Evolutionary conservation across 2,888 invertebrate genomes (phyloP), one percentile per base, ranked within the genome.

Genomic region (Noctua janthina): DNA sequence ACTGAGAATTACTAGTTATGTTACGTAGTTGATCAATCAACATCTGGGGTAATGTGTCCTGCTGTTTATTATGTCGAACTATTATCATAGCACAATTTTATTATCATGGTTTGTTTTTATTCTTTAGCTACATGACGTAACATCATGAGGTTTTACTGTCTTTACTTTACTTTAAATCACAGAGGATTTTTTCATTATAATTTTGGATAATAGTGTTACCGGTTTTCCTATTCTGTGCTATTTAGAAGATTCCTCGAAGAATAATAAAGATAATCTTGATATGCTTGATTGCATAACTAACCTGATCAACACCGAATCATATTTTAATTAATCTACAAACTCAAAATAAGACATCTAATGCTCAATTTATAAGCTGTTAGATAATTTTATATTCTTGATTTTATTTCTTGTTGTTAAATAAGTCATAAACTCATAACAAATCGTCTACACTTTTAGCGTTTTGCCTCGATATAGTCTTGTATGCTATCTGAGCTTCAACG

Each of bases 1-100:
- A 81, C 71, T 75, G 77, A 83, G 74, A 72, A 87, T 73, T 51
- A 85, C 76, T 76, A 66, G 73, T 79, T 81, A 76, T 62, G 76
- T 74, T 80, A 76, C 72, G 78, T 76, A 75, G 70, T 78, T 76
- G 56, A 76, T 76, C 76, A 75, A 83, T 80, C 77, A 82, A 79
- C 78, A 80, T 81, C 78, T 64, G 59, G 72, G 75, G 74, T 79
- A 68, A 76, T 68, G 64, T 81, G 69, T 66, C 75, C 64, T 85
- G 68, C 56, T 49, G 71, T 64, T n/a, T 71, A 64, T 54, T 69
- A 54, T 64, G 39, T 69, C 10, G 23, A 54, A 64, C 23, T 74
- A 68, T 68, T 72, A 54, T 64, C 23, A 56, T 67, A 68, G 35
- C 39, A 83, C 46, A 8, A 68, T 68, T 68, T 46, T 68, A 46